Evolutionary conservation across 64 coral and sea anemone genomes (phyloP), one percentile per base, ranked within the genome.

Genomic region (Pachyseris speciosa): DNA sequence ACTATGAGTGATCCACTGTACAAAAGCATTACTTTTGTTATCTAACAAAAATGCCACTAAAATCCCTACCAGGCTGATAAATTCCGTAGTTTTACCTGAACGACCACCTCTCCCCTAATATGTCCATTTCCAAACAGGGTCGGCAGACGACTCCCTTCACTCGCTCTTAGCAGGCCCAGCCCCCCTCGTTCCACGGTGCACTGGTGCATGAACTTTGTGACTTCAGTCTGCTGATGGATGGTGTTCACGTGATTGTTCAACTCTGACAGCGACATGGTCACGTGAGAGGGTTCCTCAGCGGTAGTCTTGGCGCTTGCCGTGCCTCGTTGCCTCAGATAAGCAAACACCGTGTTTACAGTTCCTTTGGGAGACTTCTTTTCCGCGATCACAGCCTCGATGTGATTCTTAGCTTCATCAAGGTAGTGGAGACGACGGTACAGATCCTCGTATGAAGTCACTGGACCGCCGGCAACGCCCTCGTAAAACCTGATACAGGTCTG

Each of bases 401-500:
- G 97, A 9, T 38, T 32, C 36, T 86, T 87, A 30, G 97, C 97
- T 64, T 93, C 91, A 39, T 68, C 33, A 17, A 99, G 86, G 49
- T 90, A 93, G 27, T 95, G 83, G 28, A 99, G 80, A 8, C 97
- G 60, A 25, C 93, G 81, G 81, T 86, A 68, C 2, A 99, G 90
- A 33, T 95, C 94, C 25, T 92, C 90, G 57, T 99, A 95, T 16
- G 94, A 86, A 52, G 92, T 78, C 7, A 91, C 84, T 11, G 67
- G 63, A 0, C 88, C 83, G 4, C 84, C 83, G 4, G 97, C 86
- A 1, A 69, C 86, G 3, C 90, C 90, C 47, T 99, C 93, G 55
- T 92, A 99, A 83, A 99, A 99, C 45, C 90, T 90, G 25, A 99
- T 99, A 19, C 97, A 99, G 13, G 97, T 99, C 83, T 93, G 94